Evolutionary conservation across 2,797 vertebrate species (phyloP).

Genomic region (Anabas testudineus): DNA sequence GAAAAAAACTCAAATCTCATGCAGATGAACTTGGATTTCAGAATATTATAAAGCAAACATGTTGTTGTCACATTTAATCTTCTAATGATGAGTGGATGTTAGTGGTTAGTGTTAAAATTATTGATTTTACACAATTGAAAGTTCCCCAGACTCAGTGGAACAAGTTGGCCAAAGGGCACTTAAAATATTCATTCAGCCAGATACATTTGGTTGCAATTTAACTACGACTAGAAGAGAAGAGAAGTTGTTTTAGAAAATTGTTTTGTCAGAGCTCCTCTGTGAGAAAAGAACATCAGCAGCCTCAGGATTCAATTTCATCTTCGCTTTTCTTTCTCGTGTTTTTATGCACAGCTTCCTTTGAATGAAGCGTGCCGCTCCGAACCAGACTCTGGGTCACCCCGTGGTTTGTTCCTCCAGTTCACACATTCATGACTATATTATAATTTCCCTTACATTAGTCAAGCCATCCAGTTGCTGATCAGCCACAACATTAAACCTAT

Average conservation of each 20-base stretch:
- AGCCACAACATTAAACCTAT: too few relatives aligned
- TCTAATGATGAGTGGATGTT: not conserved
- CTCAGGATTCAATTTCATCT: conserved; percentile 47
- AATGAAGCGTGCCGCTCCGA: conserved; percentile 45
- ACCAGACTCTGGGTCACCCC: conserved; percentile 32
- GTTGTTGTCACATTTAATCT: not conserved
- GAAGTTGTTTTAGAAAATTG: not conserved
- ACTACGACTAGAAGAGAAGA: not conserved
- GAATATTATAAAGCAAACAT: not conserved
- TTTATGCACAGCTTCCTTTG: conserved; percentile 38
- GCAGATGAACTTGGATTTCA: not conserved
- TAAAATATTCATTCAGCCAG: too few relatives aligned
- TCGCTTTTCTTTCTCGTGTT: conserved; percentile 12
- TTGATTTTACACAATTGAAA: not conserved
- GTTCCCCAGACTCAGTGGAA: too few relatives aligned
- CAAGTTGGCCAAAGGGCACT: too few relatives aligned
- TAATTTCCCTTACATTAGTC: not conserved
- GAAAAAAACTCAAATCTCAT: too few relatives aligned
- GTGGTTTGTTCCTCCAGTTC: conserved; percentile 19
- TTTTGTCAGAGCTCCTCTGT: conserved; percentile 17
- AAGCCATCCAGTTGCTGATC: too few relatives aligned
- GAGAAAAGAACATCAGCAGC: conserved; percentile 22
- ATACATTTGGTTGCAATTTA: too few relatives aligned
- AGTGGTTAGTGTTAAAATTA: not conserved
- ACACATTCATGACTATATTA: not conserved